Percentiles rank a stretch among this genome's conserved stretches.
phyloP scores from a whole-genome alignment of 1,140 invertebrate genomes.

The Temnothorax curvispinosus region DNA sequence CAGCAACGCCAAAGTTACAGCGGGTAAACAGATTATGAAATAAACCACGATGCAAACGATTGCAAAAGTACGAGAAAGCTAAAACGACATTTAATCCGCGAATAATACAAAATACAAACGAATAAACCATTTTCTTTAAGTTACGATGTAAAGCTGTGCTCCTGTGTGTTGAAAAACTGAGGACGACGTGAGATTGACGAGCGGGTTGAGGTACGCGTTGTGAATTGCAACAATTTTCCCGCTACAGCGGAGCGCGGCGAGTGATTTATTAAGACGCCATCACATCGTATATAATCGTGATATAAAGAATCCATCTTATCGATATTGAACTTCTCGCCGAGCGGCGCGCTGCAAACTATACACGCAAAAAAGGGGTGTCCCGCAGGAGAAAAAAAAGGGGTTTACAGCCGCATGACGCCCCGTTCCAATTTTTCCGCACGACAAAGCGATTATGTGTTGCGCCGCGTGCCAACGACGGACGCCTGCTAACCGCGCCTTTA shows the following conservation, averaged over 20 bases:
- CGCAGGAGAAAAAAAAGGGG: neutral
- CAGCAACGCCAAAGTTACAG: slow-evolving; percentile 23
- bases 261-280: slow-evolving; percentile 32
- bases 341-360: neutral
- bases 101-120: neutral
- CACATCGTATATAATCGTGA: neutral
- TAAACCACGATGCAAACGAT: slow-evolving; percentile 14
- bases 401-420: slow-evolving; percentile 30
- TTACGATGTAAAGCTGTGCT: neutral
- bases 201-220: neutral
- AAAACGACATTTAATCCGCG: slow-evolving; percentile 1
- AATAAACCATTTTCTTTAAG: neutral
- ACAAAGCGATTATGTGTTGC: slow-evolving; percentile 51
- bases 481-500: slow-evolving; percentile 44
- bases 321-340: slow-evolving; percentile 33
- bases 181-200: neutral
- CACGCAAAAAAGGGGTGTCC: slow-evolving; percentile 21
- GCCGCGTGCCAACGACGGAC: slow-evolving; percentile 30
- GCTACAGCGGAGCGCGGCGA: neutral
- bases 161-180: neutral
- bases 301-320: slow-evolving; percentile 10
- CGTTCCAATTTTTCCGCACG: slow-evolving; percentile 52
- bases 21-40: slow-evolving; percentile 45
- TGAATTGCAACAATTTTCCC: slow-evolving; percentile 1
- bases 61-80: slow-evolving; percentile 31